phyloP scores from a whole-genome alignment of 2,888 invertebrate species.

The Tanypteryx hageni region DNA sequence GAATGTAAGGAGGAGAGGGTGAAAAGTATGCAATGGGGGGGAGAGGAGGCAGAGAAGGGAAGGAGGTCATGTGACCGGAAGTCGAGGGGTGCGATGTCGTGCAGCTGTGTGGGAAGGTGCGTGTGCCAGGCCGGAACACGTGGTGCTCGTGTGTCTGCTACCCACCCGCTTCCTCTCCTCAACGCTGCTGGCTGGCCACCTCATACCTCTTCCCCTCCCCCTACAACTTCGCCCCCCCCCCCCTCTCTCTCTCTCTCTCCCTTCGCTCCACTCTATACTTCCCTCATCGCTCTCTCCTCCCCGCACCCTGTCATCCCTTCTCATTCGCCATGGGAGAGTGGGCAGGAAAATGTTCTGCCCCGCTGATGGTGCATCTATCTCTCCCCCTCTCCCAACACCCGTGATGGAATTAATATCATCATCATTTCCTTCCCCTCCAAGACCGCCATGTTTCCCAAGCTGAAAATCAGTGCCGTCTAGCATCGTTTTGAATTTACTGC shows the following conservation, averaged over 20 bases:
- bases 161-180: neutral
- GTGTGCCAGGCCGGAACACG: neutral
- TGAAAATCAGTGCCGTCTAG: too few species aligned
- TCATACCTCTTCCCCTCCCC: neutral
- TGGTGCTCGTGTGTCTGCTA: neutral
- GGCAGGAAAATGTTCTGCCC: neutral
- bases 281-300: too few species aligned
- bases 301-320: neutral
- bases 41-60: neutral
- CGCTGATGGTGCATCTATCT: neutral
- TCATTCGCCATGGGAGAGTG: slow-evolving; percentile 13
- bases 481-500: too few species aligned
- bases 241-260: too few species aligned
- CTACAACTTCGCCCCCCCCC: neutral
- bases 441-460: too few species aligned
- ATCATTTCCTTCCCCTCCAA: too few species aligned
- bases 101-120: slow-evolving; percentile 43
- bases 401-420: neutral
- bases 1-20: neutral
- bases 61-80: slow-evolving; percentile 55
- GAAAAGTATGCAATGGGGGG: neutral
- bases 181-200: too few species aligned
- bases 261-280: too few species aligned
- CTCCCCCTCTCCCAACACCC: neutral
- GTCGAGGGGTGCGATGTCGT: slow-evolving; percentile 45